A percentile compares a stretch with the other conserved stretches of the same genome.
phyloP scores from a whole-genome alignment of 2,888 invertebrate genomes.

The Torymus texanus region DNA sequence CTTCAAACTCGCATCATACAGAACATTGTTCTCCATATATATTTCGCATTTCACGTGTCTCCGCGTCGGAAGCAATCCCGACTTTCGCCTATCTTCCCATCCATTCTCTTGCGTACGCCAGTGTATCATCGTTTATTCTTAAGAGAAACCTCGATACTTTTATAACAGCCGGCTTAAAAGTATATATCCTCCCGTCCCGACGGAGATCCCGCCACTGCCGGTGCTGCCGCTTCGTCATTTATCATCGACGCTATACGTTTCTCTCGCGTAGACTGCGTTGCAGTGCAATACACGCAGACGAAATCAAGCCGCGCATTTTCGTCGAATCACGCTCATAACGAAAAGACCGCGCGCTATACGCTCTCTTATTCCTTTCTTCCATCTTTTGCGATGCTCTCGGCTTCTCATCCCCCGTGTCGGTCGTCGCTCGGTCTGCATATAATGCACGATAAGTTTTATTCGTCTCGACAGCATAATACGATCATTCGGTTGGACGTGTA shows the following conservation, averaged over 20 bases:
- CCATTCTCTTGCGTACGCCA: slow-evolving; percentile 9
- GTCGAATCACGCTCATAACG: slow-evolving; percentile 43
- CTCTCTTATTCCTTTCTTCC: slow-evolving; percentile 1
- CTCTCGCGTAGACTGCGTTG: neutral
- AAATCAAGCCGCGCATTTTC: slow-evolving; percentile 39
- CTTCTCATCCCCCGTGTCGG: neutral
- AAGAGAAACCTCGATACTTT: slow-evolving; percentile 35
- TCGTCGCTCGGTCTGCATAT: neutral
- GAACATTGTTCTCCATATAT: too few relatives aligned
- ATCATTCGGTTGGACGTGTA: slow-evolving; percentile 1
- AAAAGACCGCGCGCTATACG: neutral
- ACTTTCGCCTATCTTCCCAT: neutral
- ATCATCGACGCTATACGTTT: slow-evolving; percentile 28
- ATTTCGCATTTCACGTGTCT: neutral
- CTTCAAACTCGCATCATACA: neutral
- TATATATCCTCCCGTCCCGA: slow-evolving; percentile 11
- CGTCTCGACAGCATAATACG: slow-evolving; percentile 27
- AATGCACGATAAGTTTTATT: slow-evolving; percentile 34
- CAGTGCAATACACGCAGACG: neutral
- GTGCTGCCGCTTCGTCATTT: slow-evolving; percentile 20
- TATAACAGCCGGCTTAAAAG: slow-evolving; percentile 34
- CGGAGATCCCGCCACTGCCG: neutral
- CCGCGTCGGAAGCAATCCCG: neutral
- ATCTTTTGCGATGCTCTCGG: neutral
- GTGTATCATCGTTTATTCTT: slow-evolving; percentile 39